These are phyloP conservation scores for Strix uralensis DNA, from an alignment of 2,113 vertebrate species.

Conservation along the genomic window DNA sequence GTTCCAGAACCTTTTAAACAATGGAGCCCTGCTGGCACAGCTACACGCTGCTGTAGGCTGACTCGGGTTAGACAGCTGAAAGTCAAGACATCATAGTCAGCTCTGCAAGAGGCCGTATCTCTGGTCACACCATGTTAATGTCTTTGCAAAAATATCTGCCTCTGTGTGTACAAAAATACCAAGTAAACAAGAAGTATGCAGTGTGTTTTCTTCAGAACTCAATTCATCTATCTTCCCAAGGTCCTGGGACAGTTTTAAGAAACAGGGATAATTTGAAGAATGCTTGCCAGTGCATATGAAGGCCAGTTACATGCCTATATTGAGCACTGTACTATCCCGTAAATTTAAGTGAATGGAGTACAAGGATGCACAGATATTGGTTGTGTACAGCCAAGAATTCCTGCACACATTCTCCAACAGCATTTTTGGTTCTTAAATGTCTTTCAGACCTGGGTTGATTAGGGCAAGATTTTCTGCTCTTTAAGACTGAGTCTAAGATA, in stretches of 20 bases:
- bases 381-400: neutral
- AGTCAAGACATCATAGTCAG: neutral
- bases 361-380: neutral
- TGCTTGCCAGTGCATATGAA: neutral
- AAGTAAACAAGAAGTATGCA: neutral
- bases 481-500: neutral
- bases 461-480: neutral
- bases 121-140: rapidly evolving
- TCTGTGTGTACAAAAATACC: neutral
- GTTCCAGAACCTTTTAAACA: neutral
- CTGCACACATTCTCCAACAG: neutral
- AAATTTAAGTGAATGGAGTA: neutral
- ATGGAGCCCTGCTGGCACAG: neutral
- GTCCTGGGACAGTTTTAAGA: neutral
- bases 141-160: neutral
- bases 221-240: neutral
- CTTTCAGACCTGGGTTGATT: neutral
- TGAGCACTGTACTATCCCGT: neutral
- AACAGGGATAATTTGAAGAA: neutral
- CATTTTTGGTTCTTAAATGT: neutral
- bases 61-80: too few species aligned
- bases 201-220: neutral
- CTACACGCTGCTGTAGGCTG: neutral
- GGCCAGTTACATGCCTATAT: neutral
- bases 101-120: neutral